These are phyloP conservation scores for Eidolon dupreanum DNA, from an alignment of 2,797 vertebrate genomes.

Conservation along the genomic window DNA sequence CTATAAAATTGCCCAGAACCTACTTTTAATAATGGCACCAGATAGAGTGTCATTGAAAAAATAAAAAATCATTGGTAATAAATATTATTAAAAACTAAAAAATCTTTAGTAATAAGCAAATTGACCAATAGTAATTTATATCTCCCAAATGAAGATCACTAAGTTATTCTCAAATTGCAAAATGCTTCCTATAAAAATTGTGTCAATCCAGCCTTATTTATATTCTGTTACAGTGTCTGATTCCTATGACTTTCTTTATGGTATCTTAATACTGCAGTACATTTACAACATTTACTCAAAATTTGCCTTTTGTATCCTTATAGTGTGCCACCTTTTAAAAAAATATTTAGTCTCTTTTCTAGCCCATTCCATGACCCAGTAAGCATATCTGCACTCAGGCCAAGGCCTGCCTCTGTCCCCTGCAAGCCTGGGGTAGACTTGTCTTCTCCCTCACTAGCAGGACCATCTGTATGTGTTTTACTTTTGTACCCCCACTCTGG, in stretches of 20 bases:
- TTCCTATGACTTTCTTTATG: not conserved
- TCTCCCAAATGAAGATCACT: not conserved
- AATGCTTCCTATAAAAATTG: not conserved
- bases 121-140: not conserved
- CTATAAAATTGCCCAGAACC: not conserved
- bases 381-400: not conserved
- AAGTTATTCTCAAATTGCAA: not conserved
- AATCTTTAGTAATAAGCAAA: not conserved
- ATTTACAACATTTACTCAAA: not conserved
- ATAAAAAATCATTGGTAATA: no score
- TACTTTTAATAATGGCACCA: not conserved
- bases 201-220: not conserved
- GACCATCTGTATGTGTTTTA: not conserved
- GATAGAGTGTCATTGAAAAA: not conserved
- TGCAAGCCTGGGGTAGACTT: not conserved
- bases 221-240: not conserved
- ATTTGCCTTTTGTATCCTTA: not conserved
- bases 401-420: not conserved
- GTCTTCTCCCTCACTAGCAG: not conserved
- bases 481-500: not conserved
- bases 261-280: not conserved
- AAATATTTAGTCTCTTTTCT: not conserved
- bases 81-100: not conserved
- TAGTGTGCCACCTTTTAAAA: not conserved
- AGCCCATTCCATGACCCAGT: not conserved